Base-by-base conservation (phyloP, 2,888 invertebrate species). In the Rapana venosa region DNA sequence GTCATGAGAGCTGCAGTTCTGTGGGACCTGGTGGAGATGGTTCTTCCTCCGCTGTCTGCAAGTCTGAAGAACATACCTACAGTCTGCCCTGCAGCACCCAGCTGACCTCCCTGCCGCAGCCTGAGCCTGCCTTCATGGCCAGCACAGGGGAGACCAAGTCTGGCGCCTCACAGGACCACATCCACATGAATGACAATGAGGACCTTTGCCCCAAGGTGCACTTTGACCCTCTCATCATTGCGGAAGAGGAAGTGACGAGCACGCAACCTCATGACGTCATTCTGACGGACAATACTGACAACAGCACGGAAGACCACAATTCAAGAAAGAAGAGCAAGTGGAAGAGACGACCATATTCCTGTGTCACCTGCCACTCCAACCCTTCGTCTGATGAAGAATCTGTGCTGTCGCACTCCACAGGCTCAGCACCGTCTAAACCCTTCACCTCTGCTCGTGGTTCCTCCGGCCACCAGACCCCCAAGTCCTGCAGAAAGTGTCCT, bases 211-310 rank as follows among this genome's bases (percentile, higher is more conserved):
- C 47, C 26, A 83, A 83, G 26, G 47, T 83, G n/a, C 36, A 85
- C n/a, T 89, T 89, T n/a, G 89, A 89, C 56, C 89, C 89, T 2
- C 36, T 89, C 47, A 66, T 70, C 70, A 89, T 89, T 74, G 89
- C 32, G 13, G 89, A 83, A 47, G 85, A 89, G 22, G 89, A 89
- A 30, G 89, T 89, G 30, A 36, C 83, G 6, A 89, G 89, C 81
- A 74, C 87, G 11, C 61, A 86, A 66, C 58, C 86, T 1, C 84
- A 84, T n/a, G 84, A 84, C 84, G 22, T 83, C 26, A 22, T 47
- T 4, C 36, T 47, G 32, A 35, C 84, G 6, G 58, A 61, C 22
- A 32, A 87, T 0, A 13, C 66, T 1, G 74, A 70, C 47, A 35
- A 70, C 70, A 87, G 70, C 74, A 36, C 36, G 1, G 81, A 47